Base-by-base conservation (phyloP, 2,797 vertebrate species). In the Hydrolagus colliei region DNA sequence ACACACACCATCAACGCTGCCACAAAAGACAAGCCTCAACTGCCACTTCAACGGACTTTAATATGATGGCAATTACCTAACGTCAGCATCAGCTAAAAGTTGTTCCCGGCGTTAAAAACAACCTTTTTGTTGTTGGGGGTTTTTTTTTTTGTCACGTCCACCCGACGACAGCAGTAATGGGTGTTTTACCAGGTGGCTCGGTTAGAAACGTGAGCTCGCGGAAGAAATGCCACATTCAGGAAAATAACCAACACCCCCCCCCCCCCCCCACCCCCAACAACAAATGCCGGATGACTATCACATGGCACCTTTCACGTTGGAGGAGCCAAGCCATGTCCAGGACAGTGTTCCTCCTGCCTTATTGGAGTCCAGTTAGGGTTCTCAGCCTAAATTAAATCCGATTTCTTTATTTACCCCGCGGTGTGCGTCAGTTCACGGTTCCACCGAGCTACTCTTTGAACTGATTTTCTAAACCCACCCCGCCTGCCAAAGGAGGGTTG, bases 1-100 rank as follows among this genome's bases (percentile, higher is more conserved):
- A 80, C 78, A 67, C 61, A 80, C 11, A 10, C 65, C 79, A 84
- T 84, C 65, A 71, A 63, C n/a, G 32, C 65, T 84, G 65, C 79
- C 79, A 84, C 65, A 84, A 84, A 35, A 67, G 18, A 84, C 32
- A 71, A 84, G 71, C 65, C 65, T 84, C 79, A 84, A 84, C 35
- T 0, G 18, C 65, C 18, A 71, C 65, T 84, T 84, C 18, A 52
- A 84, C 79, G 22, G 27, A 20, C 63, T 32, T 79, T 52, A 32
- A 32, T 82, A 71, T 84, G 16, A 71, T 67, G 2, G 22, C 65
- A 41, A 68, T 71, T 68, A 84, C 65, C 71, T 84, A 84, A 84
- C n/a, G 79, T n/a, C 32, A 11, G 41, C 79, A 71, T 41, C 32
- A 71, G 22, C 32, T 9, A 84, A 84, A 84, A n/a, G 16, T 10